Base-by-base conservation (phyloP, 2,113 vertebrate species). In the Cyprinodon variegatus region DNA sequence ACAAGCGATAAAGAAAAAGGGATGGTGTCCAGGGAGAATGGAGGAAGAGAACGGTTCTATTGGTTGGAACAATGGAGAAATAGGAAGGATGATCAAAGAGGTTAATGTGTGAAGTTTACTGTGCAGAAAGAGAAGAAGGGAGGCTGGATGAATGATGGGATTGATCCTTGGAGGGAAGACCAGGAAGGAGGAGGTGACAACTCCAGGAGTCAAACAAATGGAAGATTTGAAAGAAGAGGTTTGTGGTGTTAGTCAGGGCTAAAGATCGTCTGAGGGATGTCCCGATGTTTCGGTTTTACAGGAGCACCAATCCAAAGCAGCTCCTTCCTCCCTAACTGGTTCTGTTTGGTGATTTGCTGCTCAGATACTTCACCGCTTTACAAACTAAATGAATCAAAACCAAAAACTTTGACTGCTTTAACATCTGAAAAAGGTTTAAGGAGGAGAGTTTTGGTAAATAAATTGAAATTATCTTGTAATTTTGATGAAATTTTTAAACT, bases 161-260 rank as follows among this genome's bases (percentile, higher is more conserved):
- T n/a, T 77, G 68, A 8, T 15, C 50, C 46, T 13, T 61, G 43
- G 68, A 71, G 59, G 65, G 40, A 41, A 3, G n/a, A 22, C 12
- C 11, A 12, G 48, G 0, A 11, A 8, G 22, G 39, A 61, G 39
- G 15, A 60, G n/a, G 46, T 65, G 65, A 66, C 14, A 67, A 70
- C 69, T 73, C 37, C 41, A 77, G 57, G 61, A 20, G 63, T 65
- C 37, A 77, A 63, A 64, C 74, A 74, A 53, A 74, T 0, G 0
- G 65, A 45, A 43, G 22, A 40, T 1, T 11, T 39, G 67, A 17
- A 13, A 9, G 11, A 45, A 60, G 39, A 29, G 61, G 11, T 48
- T 17, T 84, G 60, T 76, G 83, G 70, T 62, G 76, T 91, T 92
- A 92, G 91, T 81, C 61, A 70, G 4, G 40, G 12, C 11, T 50